phyloP scores from a whole-genome alignment of 2,888 invertebrate species.

The Peribatodes rhomboidaria region DNA sequence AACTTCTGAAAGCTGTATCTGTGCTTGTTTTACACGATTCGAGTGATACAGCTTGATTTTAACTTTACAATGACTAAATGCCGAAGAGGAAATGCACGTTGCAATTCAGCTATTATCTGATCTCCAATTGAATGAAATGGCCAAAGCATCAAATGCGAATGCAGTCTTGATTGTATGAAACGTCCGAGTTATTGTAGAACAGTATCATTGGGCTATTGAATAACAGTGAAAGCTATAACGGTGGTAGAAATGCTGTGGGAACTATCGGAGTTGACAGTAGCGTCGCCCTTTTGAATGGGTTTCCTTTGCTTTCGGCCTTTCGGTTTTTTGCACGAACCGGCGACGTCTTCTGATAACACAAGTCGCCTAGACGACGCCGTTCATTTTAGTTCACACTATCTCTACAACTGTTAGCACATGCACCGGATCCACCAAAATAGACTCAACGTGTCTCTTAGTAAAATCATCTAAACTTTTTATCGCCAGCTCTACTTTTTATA shows the following conservation, averaged over 20 bases:
- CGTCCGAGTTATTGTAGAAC: constrained; percentile 27
- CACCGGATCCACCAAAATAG: constrained; percentile 44
- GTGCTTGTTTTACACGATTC: neutral
- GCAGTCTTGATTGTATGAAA: constrained; percentile 33
- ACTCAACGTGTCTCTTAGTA: constrained; percentile 38
- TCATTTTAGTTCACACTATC: constrained; percentile 23
- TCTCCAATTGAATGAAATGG: constrained; percentile 30
- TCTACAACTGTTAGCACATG: constrained; percentile 16
- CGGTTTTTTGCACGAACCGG: constrained; percentile 43
- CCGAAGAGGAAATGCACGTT: constrained; percentile 15
- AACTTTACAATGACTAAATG: too few species aligned
- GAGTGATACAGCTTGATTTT: constrained; percentile 2
- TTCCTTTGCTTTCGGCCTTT: constrained; percentile 29
- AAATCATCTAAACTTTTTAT: constrained; percentile 40
- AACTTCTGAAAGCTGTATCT: neutral
- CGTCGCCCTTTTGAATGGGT: constrained; percentile 46
- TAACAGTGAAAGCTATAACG: constrained; percentile 49
- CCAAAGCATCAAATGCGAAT: constrained; percentile 22
- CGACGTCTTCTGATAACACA: constrained; percentile 41
- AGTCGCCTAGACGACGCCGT: constrained; percentile 46
- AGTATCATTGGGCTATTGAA: constrained; percentile 34
- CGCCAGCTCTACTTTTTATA: constrained; percentile 51
- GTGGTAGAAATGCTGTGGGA: constrained; percentile 47
- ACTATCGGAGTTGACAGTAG: constrained; percentile 44
- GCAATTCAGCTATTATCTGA: constrained; percentile 22